Evolutionary conservation across 2,888 invertebrate genomes (phyloP), one percentile per base, ranked within the genome.

Genomic region (Cerastoderma edule): DNA sequence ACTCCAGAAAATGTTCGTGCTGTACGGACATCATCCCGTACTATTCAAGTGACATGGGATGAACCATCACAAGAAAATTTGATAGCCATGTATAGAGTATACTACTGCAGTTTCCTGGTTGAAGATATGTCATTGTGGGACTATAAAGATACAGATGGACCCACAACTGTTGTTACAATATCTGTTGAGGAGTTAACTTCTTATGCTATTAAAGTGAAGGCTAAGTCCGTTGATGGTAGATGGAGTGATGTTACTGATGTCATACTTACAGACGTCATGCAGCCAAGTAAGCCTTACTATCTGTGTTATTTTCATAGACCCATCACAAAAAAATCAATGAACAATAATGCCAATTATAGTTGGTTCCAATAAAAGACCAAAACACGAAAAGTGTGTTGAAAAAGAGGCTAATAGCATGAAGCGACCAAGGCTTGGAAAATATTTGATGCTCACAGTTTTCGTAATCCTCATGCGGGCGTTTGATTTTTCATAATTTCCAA

Each of bases 1-100:
- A 97, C 98, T 0, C 98, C 99, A 0, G 96, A 97, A 95, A 95
- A 96, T 68, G 97, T 99, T 0, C 96, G 96, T 93, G 97, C 98
- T 10, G 96, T 97, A n/a, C 97, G 98, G 0, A 98, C 98, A 0
- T 97, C 97, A 0, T 97, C 97, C 88, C 96, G 97, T 24, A 96
- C 97, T 65, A 96, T 98, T 0, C 98, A 98, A 93, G 97, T 93
- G 22, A 89, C 91, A 65, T 93, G 93, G 93, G 90, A 89, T 53
- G 57, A 95, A 96, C 84, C 96, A 95, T 67, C 67, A 24, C 75
- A 80, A 6, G 83, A 86, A 35, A 85, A 85, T 69, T 83, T 89
- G 2, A 91, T 92, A 19, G 85, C 88, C 0, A 91, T 91, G 54
- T 92, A 92, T 83, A 84, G 88, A 4, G 85, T 92, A 33, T 92